phyloP scores from a whole-genome alignment of 2,113 vertebrate genomes.

The Cathartes aura region DNA sequence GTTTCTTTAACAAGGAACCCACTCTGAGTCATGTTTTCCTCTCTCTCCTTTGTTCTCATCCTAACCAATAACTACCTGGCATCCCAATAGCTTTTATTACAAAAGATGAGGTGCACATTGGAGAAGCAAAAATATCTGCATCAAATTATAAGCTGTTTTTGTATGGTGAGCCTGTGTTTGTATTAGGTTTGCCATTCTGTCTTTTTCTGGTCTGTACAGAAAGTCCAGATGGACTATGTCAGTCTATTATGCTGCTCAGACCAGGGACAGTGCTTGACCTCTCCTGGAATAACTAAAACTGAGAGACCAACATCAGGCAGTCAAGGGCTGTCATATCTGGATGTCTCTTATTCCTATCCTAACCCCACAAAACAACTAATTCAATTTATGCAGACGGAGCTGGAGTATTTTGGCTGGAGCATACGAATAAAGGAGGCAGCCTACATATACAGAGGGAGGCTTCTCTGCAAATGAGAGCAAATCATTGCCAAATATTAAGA shows the following conservation, averaged over 20 bases:
- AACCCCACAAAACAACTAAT: neutral
- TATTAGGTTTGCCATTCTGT: neutral
- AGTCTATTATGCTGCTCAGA: neutral
- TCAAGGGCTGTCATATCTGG: neutral
- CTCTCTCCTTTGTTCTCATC: neutral
- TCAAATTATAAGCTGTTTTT: neutral
- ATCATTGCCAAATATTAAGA: slow-evolving; percentile 14
- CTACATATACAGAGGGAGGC: neutral
- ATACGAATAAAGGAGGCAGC: neutral
- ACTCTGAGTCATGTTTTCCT: slow-evolving; percentile 1
- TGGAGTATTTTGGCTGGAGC: neutral
- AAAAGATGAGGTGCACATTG: neutral
- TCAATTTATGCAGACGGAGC: neutral
- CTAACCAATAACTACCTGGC: neutral
- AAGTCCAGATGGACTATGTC: neutral
- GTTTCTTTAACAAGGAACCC: slow-evolving; percentile 7
- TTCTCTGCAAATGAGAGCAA: neutral
- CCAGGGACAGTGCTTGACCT: neutral
- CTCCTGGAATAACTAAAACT: neutral
- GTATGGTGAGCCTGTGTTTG: neutral
- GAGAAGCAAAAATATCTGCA: neutral
- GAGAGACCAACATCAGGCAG: neutral
- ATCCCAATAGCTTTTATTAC: neutral
- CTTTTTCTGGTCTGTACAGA: neutral
- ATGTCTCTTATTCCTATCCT: neutral